phyloP scores from a whole-genome alignment of 1,140 invertebrate genomes.

The Agraylea sexmaculata region DNA sequence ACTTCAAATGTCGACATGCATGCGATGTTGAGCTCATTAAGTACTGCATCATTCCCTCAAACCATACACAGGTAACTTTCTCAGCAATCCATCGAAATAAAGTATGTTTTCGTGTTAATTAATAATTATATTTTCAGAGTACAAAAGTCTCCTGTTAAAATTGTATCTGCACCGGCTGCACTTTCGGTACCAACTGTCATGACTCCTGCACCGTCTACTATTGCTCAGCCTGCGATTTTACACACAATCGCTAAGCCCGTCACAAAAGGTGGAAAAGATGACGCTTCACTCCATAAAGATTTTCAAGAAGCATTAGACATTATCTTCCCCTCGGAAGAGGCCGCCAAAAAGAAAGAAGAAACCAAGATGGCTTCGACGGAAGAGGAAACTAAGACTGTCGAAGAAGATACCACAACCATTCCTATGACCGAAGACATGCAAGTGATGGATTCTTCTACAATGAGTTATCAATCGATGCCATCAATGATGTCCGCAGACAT shows the following conservation, averaged over 20 bases:
- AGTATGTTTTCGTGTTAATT: too few relatives aligned
- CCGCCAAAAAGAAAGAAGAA: conserved; percentile 9
- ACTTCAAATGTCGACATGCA: conserved; percentile 10
- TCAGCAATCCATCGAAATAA: too few relatives aligned
- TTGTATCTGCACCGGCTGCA: neutral
- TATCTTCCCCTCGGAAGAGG: conserved; percentile 46
- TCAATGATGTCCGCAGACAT: conserved; percentile 20
- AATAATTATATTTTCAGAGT: conserved; percentile 14
- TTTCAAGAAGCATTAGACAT: conserved; percentile 59
- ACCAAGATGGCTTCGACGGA: conserved; percentile 6
- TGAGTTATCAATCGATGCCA: conserved; percentile 19
- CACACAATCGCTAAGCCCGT: neutral
- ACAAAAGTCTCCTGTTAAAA: conserved; percentile 6
- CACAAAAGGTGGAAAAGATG: conserved; percentile 13
- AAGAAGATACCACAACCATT: too few relatives aligned
- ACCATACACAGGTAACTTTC: conserved; percentile 20
- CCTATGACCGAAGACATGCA: too few relatives aligned
- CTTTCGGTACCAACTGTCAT: neutral
- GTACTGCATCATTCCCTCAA: conserved; percentile 17
- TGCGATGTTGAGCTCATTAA: conserved; percentile 9
- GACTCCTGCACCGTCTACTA: conserved; percentile 1
- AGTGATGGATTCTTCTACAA: conserved; percentile 8
- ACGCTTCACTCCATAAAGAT: conserved; percentile 44
- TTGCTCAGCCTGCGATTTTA: neutral
- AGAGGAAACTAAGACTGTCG: too few relatives aligned